Conservation (phyloP, 2,797 vertebrate species). For the Chlorospingus semifuscus region DNA sequence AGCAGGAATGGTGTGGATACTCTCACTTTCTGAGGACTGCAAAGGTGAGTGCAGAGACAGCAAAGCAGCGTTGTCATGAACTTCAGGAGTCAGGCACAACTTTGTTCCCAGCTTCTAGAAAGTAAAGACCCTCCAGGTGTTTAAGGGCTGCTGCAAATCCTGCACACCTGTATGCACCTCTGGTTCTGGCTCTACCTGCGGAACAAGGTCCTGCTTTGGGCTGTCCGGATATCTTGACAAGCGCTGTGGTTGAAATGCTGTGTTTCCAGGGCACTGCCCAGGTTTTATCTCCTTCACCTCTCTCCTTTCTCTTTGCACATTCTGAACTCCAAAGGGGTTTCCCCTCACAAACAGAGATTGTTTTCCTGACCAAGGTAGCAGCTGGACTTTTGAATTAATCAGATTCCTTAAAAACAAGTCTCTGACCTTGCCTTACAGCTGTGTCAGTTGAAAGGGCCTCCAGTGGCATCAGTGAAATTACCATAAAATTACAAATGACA, state of each 20-base stretch:
- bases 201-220: neutral
- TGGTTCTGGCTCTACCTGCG: neutral
- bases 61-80: neutral
- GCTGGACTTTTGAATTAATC: neutral
- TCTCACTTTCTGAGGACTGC: neutral
- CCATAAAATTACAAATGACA: neutral
- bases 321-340: neutral
- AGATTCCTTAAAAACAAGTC: neutral
- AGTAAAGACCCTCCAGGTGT: neutral
- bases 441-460: neutral
- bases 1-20: neutral
- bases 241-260: neutral
- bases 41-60: accelerated
- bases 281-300: neutral
- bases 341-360: neutral
- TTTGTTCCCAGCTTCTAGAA: neutral
- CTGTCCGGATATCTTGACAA: neutral
- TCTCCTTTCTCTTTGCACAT: neutral
- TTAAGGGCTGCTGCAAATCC: neutral
- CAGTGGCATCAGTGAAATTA: neutral
- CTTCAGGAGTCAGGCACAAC: neutral
- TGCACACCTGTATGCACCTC: neutral
- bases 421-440: neutral
- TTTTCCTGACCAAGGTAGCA: neutral
- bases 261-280: neutral